Evolutionary conservation across 2,113 vertebrate genomes (phyloP).

Genomic region (Elephantulus edwardii): DNA sequence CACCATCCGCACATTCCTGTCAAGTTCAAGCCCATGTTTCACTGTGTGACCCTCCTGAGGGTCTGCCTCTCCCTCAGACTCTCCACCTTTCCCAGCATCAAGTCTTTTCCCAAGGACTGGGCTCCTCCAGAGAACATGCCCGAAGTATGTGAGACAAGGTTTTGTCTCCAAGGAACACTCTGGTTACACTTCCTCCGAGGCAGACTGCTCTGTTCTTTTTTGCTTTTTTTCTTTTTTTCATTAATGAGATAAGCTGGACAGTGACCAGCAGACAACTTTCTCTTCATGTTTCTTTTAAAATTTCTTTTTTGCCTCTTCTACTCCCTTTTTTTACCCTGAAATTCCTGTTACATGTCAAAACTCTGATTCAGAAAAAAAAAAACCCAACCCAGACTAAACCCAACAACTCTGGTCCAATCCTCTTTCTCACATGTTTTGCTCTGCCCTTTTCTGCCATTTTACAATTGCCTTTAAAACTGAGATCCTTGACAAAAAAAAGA

Average conservation of each 20-base stretch:
- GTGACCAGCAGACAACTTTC: neutral
- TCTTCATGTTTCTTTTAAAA: neutral
- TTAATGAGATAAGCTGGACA: neutral
- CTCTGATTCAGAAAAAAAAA: too few species aligned
- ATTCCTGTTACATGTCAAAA: neutral
- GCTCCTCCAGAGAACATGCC: too few species aligned
- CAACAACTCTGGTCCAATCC: neutral
- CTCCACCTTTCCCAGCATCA: too few species aligned
- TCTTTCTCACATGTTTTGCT: neutral
- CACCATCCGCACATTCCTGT: too few species aligned
- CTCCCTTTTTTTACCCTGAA: neutral
- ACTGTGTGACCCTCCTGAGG: too few species aligned
- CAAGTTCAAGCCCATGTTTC: too few species aligned
- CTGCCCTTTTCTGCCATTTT: neutral
- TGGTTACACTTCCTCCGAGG: neutral
- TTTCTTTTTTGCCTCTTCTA: neutral
- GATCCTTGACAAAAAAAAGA: too few species aligned
- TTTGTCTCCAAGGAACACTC: too few species aligned
- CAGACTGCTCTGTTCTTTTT: neutral
- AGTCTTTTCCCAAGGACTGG: too few species aligned
- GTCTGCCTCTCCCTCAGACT: neutral
- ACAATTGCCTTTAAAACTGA: neutral
- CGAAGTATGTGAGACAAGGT: too few species aligned
- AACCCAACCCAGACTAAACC: too few species aligned
- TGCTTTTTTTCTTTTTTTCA: neutral